A percentile compares a stretch with the other conserved stretches of the same genome.
phyloP scores from a whole-genome alignment of 1,140 invertebrate genomes.

The Oncopodura yosiiana region DNA sequence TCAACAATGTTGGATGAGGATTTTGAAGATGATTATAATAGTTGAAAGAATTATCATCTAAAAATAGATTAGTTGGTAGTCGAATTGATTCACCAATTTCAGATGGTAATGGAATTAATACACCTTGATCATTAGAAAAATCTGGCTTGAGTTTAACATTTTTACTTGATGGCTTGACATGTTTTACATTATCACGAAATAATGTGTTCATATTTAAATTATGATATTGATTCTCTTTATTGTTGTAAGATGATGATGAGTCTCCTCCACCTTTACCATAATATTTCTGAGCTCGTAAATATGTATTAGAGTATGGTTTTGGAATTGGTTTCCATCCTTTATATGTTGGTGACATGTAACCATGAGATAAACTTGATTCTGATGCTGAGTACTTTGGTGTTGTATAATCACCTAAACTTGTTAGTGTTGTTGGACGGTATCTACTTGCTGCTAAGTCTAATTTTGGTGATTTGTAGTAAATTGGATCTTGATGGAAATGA shows the following conservation, averaged over 20 bases:
- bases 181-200: conserved; percentile 20
- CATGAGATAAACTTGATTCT: conserved; percentile 8
- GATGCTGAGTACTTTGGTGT: conserved; percentile 5
- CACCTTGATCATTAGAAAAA: conserved; percentile 20
- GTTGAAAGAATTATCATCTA: conserved; percentile 9
- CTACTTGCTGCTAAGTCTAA: neutral
- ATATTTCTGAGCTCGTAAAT: neutral
- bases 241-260: neutral
- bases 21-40: neutral
- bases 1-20: neutral
- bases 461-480: neutral
- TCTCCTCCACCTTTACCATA: neutral
- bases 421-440: neutral
- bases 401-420: neutral
- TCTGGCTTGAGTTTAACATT: conserved; percentile 9
- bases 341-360: conserved; percentile 21
- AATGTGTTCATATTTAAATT: conserved; percentile 20
- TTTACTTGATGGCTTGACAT: conserved; percentile 11
- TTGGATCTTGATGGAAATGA: conserved; percentile 5
- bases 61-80: conserved; percentile 3
- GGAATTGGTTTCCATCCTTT: conserved; percentile 29
- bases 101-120: conserved; percentile 17
- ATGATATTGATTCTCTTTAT: neutral
- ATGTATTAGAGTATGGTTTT: conserved; percentile 17
- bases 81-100: neutral